A percentile compares a stretch with the other conserved stretches of the same genome.
These are phyloP conservation scores for Dryas iulia DNA, from an alignment of 1,140 invertebrate species.

Conservation along the genomic window DNA sequence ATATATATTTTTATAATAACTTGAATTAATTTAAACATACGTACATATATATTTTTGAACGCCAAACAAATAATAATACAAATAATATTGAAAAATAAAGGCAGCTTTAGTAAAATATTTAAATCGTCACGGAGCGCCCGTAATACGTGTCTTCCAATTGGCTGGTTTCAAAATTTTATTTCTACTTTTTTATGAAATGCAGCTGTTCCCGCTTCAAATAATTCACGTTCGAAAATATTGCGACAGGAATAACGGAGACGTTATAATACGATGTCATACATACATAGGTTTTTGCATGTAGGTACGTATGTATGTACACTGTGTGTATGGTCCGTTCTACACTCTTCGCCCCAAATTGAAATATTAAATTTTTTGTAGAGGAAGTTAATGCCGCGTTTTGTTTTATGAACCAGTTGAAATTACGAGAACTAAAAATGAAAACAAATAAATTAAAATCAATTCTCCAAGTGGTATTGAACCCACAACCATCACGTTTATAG, in stretches of 20 bases:
- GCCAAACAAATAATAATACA: neutral
- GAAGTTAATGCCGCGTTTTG: too few relatives aligned
- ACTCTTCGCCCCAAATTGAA: too few relatives aligned
- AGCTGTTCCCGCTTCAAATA: conserved; percentile 2
- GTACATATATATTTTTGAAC: too few relatives aligned
- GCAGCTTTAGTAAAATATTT: conserved; percentile 1
- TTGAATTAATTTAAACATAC: too few relatives aligned
- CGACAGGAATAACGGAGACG: neutral
- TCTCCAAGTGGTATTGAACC: too few relatives aligned
- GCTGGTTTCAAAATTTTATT: conserved; percentile 12
- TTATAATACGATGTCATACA: neutral
- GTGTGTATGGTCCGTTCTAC: too few relatives aligned
- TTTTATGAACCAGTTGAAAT: too few relatives aligned
- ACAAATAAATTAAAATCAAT: too few relatives aligned
- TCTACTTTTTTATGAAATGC: conserved; percentile 13
- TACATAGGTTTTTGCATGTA: neutral
- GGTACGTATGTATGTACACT: neutral
- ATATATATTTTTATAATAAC: too few relatives aligned
- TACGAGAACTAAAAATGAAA: too few relatives aligned
- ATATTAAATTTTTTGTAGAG: too few relatives aligned
- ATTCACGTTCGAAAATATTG: conserved; percentile 5
- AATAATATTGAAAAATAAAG: neutral
- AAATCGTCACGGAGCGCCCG: neutral
- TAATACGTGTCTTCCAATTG: neutral
- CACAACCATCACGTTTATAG: too few relatives aligned